Percentiles rank a stretch among this genome's conserved stretches.
Conservation (phyloP, 2,888 invertebrate genomes). For the Philereme vetulata region DNA sequence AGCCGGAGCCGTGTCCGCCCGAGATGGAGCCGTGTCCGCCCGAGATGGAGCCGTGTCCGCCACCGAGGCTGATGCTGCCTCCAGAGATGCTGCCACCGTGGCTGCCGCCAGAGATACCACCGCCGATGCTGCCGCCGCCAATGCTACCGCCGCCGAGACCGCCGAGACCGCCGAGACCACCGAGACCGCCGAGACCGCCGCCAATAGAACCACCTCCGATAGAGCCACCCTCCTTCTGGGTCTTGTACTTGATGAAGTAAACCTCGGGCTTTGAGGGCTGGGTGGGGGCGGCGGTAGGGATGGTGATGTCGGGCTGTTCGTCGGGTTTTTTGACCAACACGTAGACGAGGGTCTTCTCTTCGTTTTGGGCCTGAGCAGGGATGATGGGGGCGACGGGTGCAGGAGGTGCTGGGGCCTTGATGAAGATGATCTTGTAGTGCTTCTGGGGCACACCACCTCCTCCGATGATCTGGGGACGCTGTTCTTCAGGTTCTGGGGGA, state of each 20-base stretch:
- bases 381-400: slow-evolving; percentile 90
- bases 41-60: slow-evolving; percentile 45
- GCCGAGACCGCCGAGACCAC: slow-evolving; percentile 48
- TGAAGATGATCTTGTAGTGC: slow-evolving; percentile 94
- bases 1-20: slow-evolving; percentile 54
- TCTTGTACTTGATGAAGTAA: slow-evolving; percentile 93
- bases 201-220: slow-evolving; percentile 58
- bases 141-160: slow-evolving; percentile 48
- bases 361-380: slow-evolving; percentile 88
- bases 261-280: slow-evolving; percentile 92
- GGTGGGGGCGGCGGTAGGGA: slow-evolving; percentile 88
- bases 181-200: slow-evolving; percentile 46
- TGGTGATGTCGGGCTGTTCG: slow-evolving; percentile 91
- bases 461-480: slow-evolving; percentile 86
- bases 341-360: slow-evolving; percentile 92
- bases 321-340: slow-evolving; percentile 93
- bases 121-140: slow-evolving; percentile 50
- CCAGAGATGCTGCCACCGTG: slow-evolving; percentile 47
- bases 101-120: slow-evolving; percentile 49
- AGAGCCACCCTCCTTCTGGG: slow-evolving; percentile 82
- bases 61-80: slow-evolving; percentile 41
- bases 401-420: slow-evolving; percentile 91
- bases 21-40: slow-evolving; percentile 53
- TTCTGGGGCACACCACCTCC: slow-evolving; percentile 88
- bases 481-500: slow-evolving; percentile 90